Conservation (phyloP, 2,888 invertebrate species). For the Bombylius discolor region DNA sequence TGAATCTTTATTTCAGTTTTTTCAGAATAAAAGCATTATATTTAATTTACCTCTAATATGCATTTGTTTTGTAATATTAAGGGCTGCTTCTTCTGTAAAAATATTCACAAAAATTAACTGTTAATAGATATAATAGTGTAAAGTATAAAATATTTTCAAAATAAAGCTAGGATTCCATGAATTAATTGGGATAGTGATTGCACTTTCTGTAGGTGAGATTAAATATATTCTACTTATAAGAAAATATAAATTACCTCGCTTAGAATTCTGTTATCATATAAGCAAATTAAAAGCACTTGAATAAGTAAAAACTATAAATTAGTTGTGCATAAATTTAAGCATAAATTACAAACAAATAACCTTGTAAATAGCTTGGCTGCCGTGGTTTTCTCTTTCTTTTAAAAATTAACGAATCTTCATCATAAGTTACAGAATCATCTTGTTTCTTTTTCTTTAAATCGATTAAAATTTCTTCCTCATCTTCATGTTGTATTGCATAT, state of each 20-base stretch:
- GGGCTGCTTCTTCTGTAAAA: conserved; percentile 53
- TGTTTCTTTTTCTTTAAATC: conserved; percentile 39
- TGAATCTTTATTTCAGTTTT: background rate
- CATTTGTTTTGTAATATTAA: conserved; percentile 56
- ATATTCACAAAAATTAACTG: too few relatives aligned
- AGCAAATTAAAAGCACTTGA: conserved; percentile 20
- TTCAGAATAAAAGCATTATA: background rate
- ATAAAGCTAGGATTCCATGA: too few relatives aligned
- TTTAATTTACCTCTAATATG: conserved; percentile 40
- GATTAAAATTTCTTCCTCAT: conserved; percentile 43
- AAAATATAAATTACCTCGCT: conserved; percentile 21
- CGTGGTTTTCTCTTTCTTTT: conserved; percentile 57
- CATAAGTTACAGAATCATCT: conserved; percentile 40
- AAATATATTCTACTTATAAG: too few relatives aligned
- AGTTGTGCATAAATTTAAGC: background rate
- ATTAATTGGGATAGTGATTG: background rate
- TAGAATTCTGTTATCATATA: conserved; percentile 36
- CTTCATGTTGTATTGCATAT: conserved; percentile 45
- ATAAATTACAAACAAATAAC: conserved; percentile 29
- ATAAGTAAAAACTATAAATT: conserved; percentile 10
- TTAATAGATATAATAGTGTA: too few relatives aligned
- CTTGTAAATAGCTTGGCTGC: conserved; percentile 49
- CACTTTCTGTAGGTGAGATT: background rate
- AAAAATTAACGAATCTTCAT: conserved; percentile 55
- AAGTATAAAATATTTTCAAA: too few relatives aligned